Base-by-base conservation (phyloP, 2,797 vertebrate genomes). In the Xiphorhynchus erythropygius region DNA sequence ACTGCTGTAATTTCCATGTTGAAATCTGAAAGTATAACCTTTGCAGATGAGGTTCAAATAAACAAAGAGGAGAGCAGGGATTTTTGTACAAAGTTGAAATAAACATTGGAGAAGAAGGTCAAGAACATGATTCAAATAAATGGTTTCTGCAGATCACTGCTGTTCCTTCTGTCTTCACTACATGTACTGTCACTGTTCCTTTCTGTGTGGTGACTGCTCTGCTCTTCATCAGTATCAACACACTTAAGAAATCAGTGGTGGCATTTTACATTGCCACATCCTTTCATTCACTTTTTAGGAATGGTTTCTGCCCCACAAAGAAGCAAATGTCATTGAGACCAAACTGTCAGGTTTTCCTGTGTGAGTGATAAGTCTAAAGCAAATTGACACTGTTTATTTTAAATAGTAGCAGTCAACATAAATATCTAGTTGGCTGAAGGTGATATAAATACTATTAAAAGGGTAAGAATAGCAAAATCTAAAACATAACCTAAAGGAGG, bases 251-350 rank as follows among this genome's bases (percentile, higher is more conserved):
- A 93, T 91, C 79, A n/a, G 28, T 81, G 62, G 22, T 92, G 87
- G 87, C 90, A 90, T 77, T 42, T 46, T 89, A 53, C 56, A 92
- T 53, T 53, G 60, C 32, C 39, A 59, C 60, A 55, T 89, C 52
- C 41, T 77, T 24, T 33, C 78, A 35, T 85, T 71, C 7, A 2
- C 52, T 62, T 89, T 92, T 94, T 91, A 57, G 59, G 68, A 70
- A 75, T 37, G 30, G 30, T 64, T 93, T 89, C 84, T 94, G 56
- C 62, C 50, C 81, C 56, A 56, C 33, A 42, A 44, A 70, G 63
- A 91, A 94, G n/a, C 15, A 83, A 57, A 69, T 68, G 79, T 80
- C 86, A 60, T 41, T 75, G 75, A 85, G 42, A 87, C 95, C n/a
- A 64, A 86, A 41, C 76, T 77, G 76, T 17, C 90, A 85, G 81